phyloP scores from a whole-genome alignment of 2,888 invertebrate species.

The Pterobdella sp. region DNA sequence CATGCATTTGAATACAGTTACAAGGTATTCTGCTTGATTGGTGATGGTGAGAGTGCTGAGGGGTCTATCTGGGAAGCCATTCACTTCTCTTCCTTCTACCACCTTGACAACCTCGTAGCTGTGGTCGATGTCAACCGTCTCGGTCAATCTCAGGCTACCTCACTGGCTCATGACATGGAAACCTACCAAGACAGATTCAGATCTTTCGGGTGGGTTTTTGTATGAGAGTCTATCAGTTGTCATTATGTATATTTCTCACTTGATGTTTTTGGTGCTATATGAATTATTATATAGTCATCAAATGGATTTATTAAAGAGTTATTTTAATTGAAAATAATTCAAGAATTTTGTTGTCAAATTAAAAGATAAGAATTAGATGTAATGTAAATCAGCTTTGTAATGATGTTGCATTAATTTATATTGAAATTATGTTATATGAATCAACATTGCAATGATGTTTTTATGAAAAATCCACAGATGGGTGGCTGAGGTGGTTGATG shows the following conservation, averaged over 20 bases:
- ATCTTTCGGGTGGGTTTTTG: conserved; percentile 65
- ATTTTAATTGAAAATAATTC: no score
- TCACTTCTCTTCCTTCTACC: conserved; percentile 86
- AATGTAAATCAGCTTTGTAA: no score
- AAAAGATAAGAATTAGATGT: no score
- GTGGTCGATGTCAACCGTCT: conserved; percentile 94
- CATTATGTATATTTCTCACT: no score
- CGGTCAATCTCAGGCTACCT: conserved; percentile 91
- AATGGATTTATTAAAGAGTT: no score
- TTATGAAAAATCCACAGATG: conserved; percentile 38
- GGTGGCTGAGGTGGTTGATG: conserved; percentile 69
- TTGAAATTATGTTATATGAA: conserved; percentile 6
- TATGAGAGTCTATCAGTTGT: no score
- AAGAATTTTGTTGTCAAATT: not conserved
- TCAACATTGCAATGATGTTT: not conserved
- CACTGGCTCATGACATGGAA: conserved; percentile 84
- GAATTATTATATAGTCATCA: no score
- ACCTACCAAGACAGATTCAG: conserved; percentile 64
- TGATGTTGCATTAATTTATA: not conserved
- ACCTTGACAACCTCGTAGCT: conserved; percentile 88
- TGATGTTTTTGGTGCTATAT: no score
- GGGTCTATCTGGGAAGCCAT: conserved; percentile 96
- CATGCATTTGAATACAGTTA: conserved; percentile 48
- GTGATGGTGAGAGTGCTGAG: conserved; percentile 96
- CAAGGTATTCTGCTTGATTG: conserved; percentile 88